These are phyloP conservation scores for Acheta domesticus DNA, from an alignment of 2,888 invertebrate species.

Conservation along the genomic window DNA sequence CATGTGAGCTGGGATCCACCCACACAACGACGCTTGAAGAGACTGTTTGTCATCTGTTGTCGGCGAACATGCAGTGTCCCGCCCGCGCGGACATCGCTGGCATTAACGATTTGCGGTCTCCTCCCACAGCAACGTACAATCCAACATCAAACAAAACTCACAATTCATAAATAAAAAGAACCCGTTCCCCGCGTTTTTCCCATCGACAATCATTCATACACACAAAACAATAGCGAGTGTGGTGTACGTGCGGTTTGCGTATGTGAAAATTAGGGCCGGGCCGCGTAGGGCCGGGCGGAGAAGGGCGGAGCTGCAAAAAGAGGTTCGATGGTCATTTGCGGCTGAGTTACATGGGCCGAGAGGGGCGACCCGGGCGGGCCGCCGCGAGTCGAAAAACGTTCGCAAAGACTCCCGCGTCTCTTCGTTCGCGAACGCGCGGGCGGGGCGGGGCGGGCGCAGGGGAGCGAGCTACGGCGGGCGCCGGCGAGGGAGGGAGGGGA, in stretches of 20 bases:
- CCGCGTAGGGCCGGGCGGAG: background rate
- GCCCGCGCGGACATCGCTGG: background rate
- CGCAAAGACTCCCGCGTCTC: too few species aligned
- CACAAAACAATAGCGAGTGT: background rate
- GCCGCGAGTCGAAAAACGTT: too few species aligned
- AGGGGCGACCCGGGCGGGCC: too few species aligned
- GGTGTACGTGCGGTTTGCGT: background rate
- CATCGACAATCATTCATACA: constrained; percentile 5
- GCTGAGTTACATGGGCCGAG: too few species aligned
- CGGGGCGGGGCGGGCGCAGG: background rate
- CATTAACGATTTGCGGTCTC: background rate
- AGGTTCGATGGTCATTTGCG: too few species aligned
- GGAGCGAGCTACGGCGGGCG: background rate
- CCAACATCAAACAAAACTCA: background rate
- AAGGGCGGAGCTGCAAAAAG: too few species aligned
- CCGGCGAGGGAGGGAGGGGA: background rate
- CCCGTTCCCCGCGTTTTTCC: background rate
- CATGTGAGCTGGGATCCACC: background rate
- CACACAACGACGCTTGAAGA: background rate
- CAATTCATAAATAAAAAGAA: background rate
- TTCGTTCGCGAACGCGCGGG: background rate
- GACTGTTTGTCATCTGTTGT: constrained; percentile 18
- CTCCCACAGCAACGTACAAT: background rate
- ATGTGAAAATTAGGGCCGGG: background rate
- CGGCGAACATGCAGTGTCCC: background rate